Conservation (phyloP, 2,888 invertebrate species). For the Tetanocera ferruginea region DNA sequence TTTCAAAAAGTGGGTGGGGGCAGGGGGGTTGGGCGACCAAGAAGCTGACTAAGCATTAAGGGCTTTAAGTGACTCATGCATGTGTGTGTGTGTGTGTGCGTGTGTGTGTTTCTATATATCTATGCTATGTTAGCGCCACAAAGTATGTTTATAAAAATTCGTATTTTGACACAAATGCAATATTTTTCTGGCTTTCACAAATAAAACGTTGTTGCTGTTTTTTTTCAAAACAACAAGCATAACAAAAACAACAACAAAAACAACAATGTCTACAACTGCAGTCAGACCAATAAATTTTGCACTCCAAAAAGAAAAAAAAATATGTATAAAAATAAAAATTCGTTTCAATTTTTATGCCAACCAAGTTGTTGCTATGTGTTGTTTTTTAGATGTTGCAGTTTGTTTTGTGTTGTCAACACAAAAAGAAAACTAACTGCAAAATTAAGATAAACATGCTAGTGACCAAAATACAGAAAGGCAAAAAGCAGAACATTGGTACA, state of each 20-base stretch:
- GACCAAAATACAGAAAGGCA: background rate
- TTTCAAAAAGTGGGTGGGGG: background rate
- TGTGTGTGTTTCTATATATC: background rate
- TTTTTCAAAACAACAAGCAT: background rate
- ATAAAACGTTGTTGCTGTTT: background rate
- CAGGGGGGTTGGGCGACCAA: background rate
- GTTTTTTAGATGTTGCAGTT: background rate
- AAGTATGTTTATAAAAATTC: background rate
- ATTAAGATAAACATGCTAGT: background rate
- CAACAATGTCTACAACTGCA: constrained; percentile 22
- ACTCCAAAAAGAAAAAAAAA: constrained; percentile 26
- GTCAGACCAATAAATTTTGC: constrained; percentile 35
- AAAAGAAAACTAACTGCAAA: background rate
- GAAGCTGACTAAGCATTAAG: background rate
- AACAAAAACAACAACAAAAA: constrained; percentile 19
- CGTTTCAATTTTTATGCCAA: background rate
- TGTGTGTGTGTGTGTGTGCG: background rate
- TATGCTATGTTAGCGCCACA: background rate
- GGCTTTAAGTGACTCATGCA: background rate
- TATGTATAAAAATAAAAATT: background rate
- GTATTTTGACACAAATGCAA: constrained; percentile 23
- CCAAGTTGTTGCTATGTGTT: background rate
- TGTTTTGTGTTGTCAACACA: background rate
- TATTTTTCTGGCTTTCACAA: background rate
- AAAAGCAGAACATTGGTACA: too few relatives aligned